These are phyloP conservation scores for Magallana gigas DNA, from an alignment of 1,140 invertebrate species.

Conservation along the genomic window DNA sequence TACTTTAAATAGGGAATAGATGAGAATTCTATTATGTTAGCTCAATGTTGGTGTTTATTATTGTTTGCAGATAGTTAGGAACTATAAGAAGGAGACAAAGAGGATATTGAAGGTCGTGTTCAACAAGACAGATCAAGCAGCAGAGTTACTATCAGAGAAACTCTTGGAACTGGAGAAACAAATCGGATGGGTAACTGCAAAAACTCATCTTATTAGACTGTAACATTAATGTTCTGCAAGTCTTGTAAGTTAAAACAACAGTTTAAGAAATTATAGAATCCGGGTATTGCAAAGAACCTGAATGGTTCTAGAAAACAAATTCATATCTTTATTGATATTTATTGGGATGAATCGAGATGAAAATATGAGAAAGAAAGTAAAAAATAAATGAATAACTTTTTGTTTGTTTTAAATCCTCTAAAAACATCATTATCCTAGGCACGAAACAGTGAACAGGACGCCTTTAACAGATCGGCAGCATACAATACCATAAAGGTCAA, in stretches of 20 bases:
- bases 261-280: too few relatives aligned
- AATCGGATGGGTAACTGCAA: slow-evolving; percentile 15
- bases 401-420: neutral
- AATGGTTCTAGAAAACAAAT: neutral
- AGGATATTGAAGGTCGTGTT: neutral
- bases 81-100: slow-evolving; percentile 7
- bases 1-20: too few relatives aligned
- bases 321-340: neutral
- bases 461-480: neutral
- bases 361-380: too few relatives aligned
- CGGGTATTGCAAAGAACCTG: too few relatives aligned
- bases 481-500: neutral
- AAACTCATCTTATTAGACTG: neutral
- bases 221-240: too few relatives aligned
- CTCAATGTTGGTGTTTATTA: neutral
- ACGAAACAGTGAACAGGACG: slow-evolving; percentile 16
- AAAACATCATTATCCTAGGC: neutral
- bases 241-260: too few relatives aligned
- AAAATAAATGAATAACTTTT: neutral
- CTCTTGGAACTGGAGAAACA: slow-evolving; percentile 34
- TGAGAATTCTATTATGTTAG: too few relatives aligned
- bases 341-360: neutral
- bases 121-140: slow-evolving; percentile 7
- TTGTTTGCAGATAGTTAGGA: slow-evolving; percentile 23
- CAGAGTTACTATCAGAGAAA: neutral